Evolutionary conservation across 92 coral and sea anemone species (phyloP), one percentile per base, ranked within the genome.

Genomic region (Epizoanthus stellaris): DNA sequence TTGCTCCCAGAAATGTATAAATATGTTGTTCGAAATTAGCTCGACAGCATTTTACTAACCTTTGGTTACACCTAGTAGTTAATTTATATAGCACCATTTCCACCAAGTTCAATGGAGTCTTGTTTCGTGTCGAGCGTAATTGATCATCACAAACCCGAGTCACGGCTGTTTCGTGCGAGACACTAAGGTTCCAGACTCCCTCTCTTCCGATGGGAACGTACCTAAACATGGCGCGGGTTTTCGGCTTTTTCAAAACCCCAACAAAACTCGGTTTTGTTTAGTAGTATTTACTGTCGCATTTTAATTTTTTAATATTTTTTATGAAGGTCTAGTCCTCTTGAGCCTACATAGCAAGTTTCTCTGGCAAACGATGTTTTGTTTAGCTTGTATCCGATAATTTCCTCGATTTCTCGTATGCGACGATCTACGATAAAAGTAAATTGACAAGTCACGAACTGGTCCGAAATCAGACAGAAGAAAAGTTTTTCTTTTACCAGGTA

Each of bases 181-280:
- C 72, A 67, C 9, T 67, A 67, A 67, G 72, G 72, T 20, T 25
- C 40, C 72, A 21, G 72, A 4, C 72, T 67, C 36, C 36, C 20
- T 67, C 72, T 11, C 72, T 11, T 67, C 36, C 72, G 20, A 67
- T 67, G 25, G 42, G 72, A 10, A 21, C 34, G 39, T 30, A 68
- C 73, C 36, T 30, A 30, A 30, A 30, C 36, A 30, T 30, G 36
- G 36, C 36, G 36, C 36, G 36, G 36, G 36, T 30, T 30, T 30
- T 30, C 36, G 36, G 36, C 36, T 30, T 30, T 30, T 30, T 30
- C 36, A 30, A 30, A 30, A 30, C 36, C 36, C 36, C 36, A 30
- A 30, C 36, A 30, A 30, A 30, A 30, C 36, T 30, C 36, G 36
- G 2, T 30, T 30, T 30, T 30, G 36, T 30, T 30, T 30, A 30